Percentiles rank a stretch among this genome's conserved stretches.
Evolutionary conservation across 2,888 invertebrate species (phyloP).

Genomic region (Tipula lateralis): DNA sequence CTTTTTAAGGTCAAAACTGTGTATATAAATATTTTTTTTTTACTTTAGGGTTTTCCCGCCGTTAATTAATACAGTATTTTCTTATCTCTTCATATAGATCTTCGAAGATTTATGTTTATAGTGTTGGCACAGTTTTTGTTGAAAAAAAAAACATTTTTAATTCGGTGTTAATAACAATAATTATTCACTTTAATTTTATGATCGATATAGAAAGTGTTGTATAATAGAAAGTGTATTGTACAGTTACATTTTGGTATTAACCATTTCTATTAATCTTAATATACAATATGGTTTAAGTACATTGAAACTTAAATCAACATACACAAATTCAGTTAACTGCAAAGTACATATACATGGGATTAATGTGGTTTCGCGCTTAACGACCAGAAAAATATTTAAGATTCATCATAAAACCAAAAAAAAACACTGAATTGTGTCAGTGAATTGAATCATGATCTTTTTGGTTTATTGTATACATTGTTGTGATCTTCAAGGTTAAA

Average conservation of each 20-base stretch:
- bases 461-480: neutral
- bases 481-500: neutral
- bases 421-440: neutral
- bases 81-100: neutral
- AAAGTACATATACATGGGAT: neutral
- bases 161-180: neutral
- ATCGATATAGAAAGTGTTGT: neutral
- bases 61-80: neutral
- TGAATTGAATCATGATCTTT: neutral
- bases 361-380: neutral
- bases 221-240: neutral
- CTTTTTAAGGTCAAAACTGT: neutral
- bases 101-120: neutral
- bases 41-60: neutral
- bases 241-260: neutral
- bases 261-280: neutral
- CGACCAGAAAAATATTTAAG: neutral
- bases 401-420: neutral
- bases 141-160: no score
- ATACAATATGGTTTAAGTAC: neutral
- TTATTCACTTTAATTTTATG: neutral
- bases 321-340: neutral
- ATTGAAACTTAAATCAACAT: neutral
- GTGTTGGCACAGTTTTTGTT: neutral
- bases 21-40: neutral